phyloP scores from a whole-genome alignment of 2,113 vertebrate species.

The Gallinago paraguaiae region DNA sequence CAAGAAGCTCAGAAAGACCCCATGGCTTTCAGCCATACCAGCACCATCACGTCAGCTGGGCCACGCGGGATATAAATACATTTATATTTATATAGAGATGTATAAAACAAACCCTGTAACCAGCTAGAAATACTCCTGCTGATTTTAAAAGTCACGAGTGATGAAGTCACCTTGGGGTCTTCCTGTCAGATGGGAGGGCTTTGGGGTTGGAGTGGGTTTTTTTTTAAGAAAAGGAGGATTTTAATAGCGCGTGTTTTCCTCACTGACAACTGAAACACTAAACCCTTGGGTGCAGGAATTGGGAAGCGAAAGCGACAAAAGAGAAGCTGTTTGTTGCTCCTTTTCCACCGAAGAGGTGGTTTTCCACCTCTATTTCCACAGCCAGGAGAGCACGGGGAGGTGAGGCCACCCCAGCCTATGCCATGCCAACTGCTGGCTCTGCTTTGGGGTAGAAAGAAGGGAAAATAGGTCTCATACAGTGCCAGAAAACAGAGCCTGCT shows the following conservation, averaged over 20 bases:
- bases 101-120: background rate
- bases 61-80: background rate
- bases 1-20: background rate
- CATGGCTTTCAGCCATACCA: background rate
- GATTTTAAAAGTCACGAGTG: background rate
- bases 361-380: background rate
- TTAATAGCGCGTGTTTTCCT: background rate
- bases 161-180: background rate
- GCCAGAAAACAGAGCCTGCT: background rate
- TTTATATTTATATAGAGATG: background rate
- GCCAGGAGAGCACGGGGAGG: background rate
- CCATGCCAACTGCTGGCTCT: background rate
- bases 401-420: background rate
- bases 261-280: background rate
- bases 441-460: background rate
- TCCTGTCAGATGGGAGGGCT: too few relatives aligned
- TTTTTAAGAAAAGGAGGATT: background rate
- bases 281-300: accelerated
- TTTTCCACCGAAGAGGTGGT: background rate
- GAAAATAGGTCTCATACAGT: background rate
- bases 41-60: background rate
- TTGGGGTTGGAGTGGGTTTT: background rate
- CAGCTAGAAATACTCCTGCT: background rate
- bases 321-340: background rate
- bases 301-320: background rate